Percentiles rank a stretch among this genome's conserved stretches.
These are phyloP conservation scores for Oncorhynchus gorbuscha DNA, from an alignment of 2,113 vertebrate species.

Conservation along the genomic window DNA sequence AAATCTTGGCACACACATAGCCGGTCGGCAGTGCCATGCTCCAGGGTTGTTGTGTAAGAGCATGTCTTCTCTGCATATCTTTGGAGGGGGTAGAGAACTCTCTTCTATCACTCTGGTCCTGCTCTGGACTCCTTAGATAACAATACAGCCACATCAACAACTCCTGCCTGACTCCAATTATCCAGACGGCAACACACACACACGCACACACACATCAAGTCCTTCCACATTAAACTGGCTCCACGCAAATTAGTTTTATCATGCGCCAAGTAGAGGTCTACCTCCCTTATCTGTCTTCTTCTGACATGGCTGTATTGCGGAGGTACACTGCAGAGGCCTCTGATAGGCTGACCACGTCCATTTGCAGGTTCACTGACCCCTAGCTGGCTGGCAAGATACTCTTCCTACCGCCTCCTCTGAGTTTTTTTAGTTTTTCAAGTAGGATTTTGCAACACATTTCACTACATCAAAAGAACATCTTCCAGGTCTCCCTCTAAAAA, in stretches of 20 bases:
- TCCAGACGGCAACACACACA: conserved; percentile 54
- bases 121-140: conserved; percentile 70
- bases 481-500: no score
- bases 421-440: no score
- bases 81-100: conserved; percentile 26
- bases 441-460: no score
- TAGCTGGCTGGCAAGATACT: no score
- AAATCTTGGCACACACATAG: conserved; percentile 17
- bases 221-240: conserved; percentile 70
- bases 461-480: no score
- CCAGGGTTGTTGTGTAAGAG: conserved; percentile 49
- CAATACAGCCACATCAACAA: conserved; percentile 72
- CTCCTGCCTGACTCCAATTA: conserved; percentile 75
- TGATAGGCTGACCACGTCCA: no score
- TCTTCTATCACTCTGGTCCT: conserved; percentile 63
- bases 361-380: no score
- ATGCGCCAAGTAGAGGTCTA: no score
- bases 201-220: conserved; percentile 66
- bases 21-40: conserved; percentile 41
- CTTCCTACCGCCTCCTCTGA: no score
- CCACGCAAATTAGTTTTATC: background rate
- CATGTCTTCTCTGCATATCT: conserved; percentile 8
- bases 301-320: no score
- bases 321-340: no score
- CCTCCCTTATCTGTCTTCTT: no score